Base-by-base conservation (phyloP, 2,113 vertebrate species). In the Parotia lawesii region DNA sequence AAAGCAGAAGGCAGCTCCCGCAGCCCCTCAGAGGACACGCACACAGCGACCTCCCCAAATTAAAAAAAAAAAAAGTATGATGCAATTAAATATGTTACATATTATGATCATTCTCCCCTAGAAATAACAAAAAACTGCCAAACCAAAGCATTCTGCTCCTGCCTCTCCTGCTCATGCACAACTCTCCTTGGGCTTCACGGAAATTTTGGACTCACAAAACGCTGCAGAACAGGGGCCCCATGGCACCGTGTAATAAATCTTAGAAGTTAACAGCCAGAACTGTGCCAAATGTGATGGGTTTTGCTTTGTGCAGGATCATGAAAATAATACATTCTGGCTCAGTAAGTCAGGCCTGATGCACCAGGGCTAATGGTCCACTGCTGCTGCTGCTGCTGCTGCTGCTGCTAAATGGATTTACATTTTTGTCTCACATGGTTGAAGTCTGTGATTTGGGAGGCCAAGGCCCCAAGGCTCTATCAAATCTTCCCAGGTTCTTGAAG, bases 251-350 rank as follows among this genome's bases (percentile, higher is more conserved):
- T 76, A 92, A 96, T 95, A 96, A 94, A 95, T 96, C 94, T 87
- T 73, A 70, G 70, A 92, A 96, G 91, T 89, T 96, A 96, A 96
- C 94, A 94, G 95, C 80, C 94, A 96, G 95, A 96, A 96, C 95
- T 91, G 94, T 95, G 94, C 96, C 95, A 85, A 95, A 96, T 95
- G 93, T 31, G 94, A 96, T 96, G 91, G 94, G 94, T 81, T 94
- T 92, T 96, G 94, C 95, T 95, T 91, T 89, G 91, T 9, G 28
- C 81, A 92, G 93, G 91, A 91, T 94, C 70, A 72, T 64, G 93
- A 94, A 94, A 96, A 96, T 93, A 94, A 94, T 69, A 89, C 93
- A 92, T 93, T 93, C 77, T 85, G 89, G 89, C 93, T 94, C 84
- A 47, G 28, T 79, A 90, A 67, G 73, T 78, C 82, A 76, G 96